Base-by-base conservation (phyloP, 2,888 invertebrate species). In the Sisyra terminalis region DNA sequence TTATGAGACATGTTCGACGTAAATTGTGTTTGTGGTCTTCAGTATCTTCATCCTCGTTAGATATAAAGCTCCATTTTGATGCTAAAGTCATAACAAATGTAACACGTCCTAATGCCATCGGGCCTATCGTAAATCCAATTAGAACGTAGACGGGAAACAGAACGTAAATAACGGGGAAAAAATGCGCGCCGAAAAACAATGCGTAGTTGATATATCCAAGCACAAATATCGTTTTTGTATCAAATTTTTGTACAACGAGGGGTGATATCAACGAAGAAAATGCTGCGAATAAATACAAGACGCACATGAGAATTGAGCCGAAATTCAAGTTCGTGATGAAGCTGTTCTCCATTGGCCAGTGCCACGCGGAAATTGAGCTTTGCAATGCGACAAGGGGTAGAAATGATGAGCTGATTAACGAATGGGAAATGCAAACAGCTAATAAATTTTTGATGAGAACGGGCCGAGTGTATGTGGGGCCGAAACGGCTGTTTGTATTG, bases 221-320 rank as follows among this genome's bases (percentile, higher is more conserved):
- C 3, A 60, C 56, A 44, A 75, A 59, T 18, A 67, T 55, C 24
- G 64, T 51, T 32, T 67, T 67, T 6, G 69, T 64, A 6, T 72
- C 71, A 8, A 70, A 54, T 48, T 65, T 66, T 13, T 69, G 66
- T 1, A 72, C 62, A 29, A 75, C 51, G 6, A 65, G 61, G 1
- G 71, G 70, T 3, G 71, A 66, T 14, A 65, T 50, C 53, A 66
- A 62, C 49, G 57, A 70, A 31, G 74, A 70, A 1, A 70, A 51
- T 0, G 78, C 73, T 2, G 78, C 76, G 18, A 73, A 58, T 1
- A 71, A 55, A 52, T 77, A 77, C 55, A 77, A 69, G 8, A 69
- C 57, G 1, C 76, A 70, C 9, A 81, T 62, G 2, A 81, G 65
- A 40, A 77, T 56, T 0, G 80, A 75, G 0, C 81, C 81, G 14